These are phyloP conservation scores for Drosophila lacteicornis DNA, from an alignment of 1,140 invertebrate species.

Conservation along the genomic window DNA sequence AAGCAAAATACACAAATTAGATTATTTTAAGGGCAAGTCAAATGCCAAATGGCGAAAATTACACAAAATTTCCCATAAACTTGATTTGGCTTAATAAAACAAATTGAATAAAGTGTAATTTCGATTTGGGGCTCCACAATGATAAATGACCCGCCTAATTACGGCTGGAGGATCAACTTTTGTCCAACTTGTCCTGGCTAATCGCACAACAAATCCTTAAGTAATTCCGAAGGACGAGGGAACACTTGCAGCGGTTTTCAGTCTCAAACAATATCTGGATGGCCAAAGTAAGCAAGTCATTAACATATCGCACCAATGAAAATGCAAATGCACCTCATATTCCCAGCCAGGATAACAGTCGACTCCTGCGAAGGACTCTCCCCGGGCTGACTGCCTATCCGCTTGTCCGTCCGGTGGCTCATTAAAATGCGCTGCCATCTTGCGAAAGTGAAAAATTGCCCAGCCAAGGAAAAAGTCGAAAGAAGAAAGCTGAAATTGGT, in stretches of 20 bases:
- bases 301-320: constrained; percentile 82
- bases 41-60: constrained; percentile 13
- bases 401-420: constrained; percentile 52
- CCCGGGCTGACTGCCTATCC: constrained; percentile 36
- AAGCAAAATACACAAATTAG: constrained; percentile 66
- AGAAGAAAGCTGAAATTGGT: constrained; percentile 17
- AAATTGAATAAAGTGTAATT: constrained; percentile 16
- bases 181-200: constrained; percentile 28
- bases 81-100: background rate
- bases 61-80: background rate
- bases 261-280: constrained; percentile 54
- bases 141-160: constrained; percentile 70
- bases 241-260: constrained; percentile 40
- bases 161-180: constrained; percentile 38
- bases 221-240: constrained; percentile 3
- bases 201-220: constrained; percentile 48
- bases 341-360: constrained; percentile 24
- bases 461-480: constrained; percentile 46
- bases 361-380: constrained; percentile 18
- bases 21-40: constrained; percentile 41
- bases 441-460: constrained; percentile 83
- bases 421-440: constrained; percentile 83
- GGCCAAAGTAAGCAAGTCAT: constrained; percentile 74
- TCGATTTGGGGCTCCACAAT: constrained; percentile 26
- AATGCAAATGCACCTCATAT: constrained; percentile 80